A percentile compares a stretch with the other conserved stretches of the same genome.
phyloP scores from a whole-genome alignment of 2,113 vertebrate genomes.

The Jaculus jaculus region DNA sequence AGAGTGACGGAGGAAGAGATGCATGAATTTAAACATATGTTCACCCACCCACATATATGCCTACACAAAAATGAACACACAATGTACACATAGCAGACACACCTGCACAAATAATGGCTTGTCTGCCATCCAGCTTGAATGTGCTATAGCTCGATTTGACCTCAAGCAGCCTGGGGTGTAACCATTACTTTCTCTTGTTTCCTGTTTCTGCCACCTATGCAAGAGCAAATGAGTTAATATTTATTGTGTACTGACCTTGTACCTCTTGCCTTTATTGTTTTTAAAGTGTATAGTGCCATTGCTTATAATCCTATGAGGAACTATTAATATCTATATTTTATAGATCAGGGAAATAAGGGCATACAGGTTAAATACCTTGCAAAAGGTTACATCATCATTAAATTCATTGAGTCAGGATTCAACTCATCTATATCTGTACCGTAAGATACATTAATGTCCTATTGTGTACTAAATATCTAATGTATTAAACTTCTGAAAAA shows the following conservation, averaged over 20 bases:
- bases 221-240: not conserved
- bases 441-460: not conserved
- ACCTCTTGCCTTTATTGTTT: not conserved
- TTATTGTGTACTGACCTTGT: not conserved
- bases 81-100: too few relatives aligned
- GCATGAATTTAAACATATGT: too few relatives aligned
- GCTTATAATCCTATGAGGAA: not conserved
- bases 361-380: not conserved
- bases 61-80: too few relatives aligned
- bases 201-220: not conserved
- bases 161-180: not conserved
- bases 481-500: not conserved
- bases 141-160: not conserved
- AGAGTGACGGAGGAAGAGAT: too few relatives aligned
- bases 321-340: slow-evolving; percentile 33
- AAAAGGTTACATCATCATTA: not conserved
- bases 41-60: too few relatives aligned
- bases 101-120: not conserved
- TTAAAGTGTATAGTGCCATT: not conserved
- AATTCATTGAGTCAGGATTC: slow-evolving; percentile 14
- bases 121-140: not conserved
- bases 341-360: not conserved
- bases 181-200: not conserved
- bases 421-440: not conserved
- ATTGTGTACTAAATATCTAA: not conserved